Conservation (phyloP, 2,113 vertebrate species). For the Ageneiosus marmoratus region DNA sequence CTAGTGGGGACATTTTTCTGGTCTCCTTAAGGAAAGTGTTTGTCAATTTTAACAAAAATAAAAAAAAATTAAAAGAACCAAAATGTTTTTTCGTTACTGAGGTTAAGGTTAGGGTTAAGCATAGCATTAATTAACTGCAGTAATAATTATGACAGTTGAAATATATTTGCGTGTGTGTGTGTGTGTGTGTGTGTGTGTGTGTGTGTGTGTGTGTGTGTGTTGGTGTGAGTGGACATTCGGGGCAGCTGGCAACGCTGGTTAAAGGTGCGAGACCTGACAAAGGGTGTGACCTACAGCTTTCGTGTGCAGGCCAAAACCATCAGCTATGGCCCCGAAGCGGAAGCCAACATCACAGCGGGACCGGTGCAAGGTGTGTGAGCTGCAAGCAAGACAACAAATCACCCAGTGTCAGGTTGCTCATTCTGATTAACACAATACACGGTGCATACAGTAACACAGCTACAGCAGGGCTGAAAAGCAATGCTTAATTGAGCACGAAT, state of each 20-base stretch:
- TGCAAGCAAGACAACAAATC: slow-evolving; percentile 34
- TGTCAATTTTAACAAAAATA: no score
- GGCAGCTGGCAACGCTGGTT: slow-evolving; percentile 92
- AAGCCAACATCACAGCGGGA: slow-evolving; percentile 87
- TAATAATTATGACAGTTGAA: no score
- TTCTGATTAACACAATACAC: slow-evolving; percentile 32
- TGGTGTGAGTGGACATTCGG: slow-evolving; percentile 91
- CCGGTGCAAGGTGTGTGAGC: slow-evolving; percentile 81
- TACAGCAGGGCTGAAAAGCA: slow-evolving; percentile 37
- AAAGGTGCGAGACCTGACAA: slow-evolving; percentile 88
- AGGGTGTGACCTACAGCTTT: slow-evolving; percentile 86
- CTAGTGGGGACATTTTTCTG: no score
- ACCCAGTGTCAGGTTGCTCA: background rate
- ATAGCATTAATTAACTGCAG: no score
- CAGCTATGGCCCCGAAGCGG: slow-evolving; percentile 81
- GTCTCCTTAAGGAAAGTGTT: no score
- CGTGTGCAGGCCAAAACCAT: slow-evolving; percentile 88
- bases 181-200: slow-evolving; percentile 10
- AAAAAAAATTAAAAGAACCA: no score
- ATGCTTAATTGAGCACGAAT: slow-evolving; percentile 45
- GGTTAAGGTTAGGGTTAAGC: no score
- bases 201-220: slow-evolving; percentile 27
- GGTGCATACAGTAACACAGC: slow-evolving; percentile 17
- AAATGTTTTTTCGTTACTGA: no score
- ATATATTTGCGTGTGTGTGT: no score